Conservation (phyloP, 2,888 invertebrate species). For the Xanthostigma xanthostigma region DNA sequence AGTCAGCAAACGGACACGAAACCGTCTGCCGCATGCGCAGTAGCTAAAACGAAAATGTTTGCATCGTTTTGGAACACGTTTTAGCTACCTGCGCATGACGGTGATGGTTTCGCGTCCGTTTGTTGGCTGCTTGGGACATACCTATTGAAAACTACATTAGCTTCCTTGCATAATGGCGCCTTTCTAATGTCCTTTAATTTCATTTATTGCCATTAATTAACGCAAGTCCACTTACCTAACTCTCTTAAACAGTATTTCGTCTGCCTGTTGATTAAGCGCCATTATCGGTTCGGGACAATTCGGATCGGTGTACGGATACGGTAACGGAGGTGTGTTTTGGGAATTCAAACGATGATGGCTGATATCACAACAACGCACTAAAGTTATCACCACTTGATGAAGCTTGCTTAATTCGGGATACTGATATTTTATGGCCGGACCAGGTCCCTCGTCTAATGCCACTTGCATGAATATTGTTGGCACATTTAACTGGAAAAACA, state of each 20-base stretch:
- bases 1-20: no score
- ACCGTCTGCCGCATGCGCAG: no score
- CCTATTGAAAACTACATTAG: no score
- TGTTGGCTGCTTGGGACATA: no score
- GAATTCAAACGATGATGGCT: constrained; percentile 16
- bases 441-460: constrained; percentile 83
- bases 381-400: constrained; percentile 79
- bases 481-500: constrained; percentile 58
- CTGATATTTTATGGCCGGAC: constrained; percentile 89
- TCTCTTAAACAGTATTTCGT: constrained; percentile 68
- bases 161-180: no score
- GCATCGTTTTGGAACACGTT: no score
- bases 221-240: constrained; percentile 41
- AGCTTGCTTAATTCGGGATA: constrained; percentile 88
- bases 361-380: constrained; percentile 87
- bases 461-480: constrained; percentile 81
- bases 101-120: no score
- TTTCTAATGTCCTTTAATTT: no score
- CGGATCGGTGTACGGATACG: constrained; percentile 61
- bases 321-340: constrained; percentile 36
- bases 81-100: no score
- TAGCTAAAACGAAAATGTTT: no score
- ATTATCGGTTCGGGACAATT: constrained; percentile 42
- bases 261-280: constrained; percentile 57
- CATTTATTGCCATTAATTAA: no score